phyloP scores from a whole-genome alignment of 2,888 invertebrate genomes.

The Drosophila antonietae region DNA sequence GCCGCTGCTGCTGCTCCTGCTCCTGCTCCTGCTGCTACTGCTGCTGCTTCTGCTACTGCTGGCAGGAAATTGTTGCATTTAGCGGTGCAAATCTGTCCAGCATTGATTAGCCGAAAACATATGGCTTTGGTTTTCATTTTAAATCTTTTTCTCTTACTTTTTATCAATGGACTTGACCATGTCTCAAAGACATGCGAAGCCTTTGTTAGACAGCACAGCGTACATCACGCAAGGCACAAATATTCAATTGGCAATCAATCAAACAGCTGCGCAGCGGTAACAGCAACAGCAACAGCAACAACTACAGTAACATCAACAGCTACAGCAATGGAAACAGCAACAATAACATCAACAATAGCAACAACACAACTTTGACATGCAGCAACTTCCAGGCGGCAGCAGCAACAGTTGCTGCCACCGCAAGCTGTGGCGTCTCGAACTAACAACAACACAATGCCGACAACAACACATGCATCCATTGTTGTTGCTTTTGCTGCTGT shows the following conservation, averaged over 20 bases:
- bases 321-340: slow-evolving; percentile 48
- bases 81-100: slow-evolving; percentile 64
- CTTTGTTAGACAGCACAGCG: slow-evolving; percentile 63
- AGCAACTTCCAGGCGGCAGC: slow-evolving; percentile 72
- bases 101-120: slow-evolving; percentile 61
- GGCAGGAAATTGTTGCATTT: slow-evolving; percentile 73
- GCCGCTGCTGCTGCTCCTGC: slow-evolving; percentile 12
- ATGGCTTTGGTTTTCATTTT: slow-evolving; percentile 40
- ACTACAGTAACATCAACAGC: slow-evolving; percentile 51
- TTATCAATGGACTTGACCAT: slow-evolving; percentile 62
- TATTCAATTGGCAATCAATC: slow-evolving; percentile 82
- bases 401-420: slow-evolving; percentile 65
- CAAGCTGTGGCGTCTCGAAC: slow-evolving; percentile 79
- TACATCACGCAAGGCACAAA: slow-evolving; percentile 65
- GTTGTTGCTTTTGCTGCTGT: slow-evolving; percentile 35
- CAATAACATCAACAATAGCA: slow-evolving; percentile 49
- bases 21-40: slow-evolving; percentile 9
- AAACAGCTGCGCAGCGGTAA: slow-evolving; percentile 74
- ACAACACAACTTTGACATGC: slow-evolving; percentile 71
- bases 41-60: slow-evolving; percentile 23
- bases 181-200: slow-evolving; percentile 54
- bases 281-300: slow-evolving; percentile 48
- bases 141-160: slow-evolving; percentile 11
- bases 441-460: slow-evolving; percentile 72
- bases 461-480: slow-evolving; percentile 55